Evolutionary conservation across 2,797 vertebrate species (phyloP).

Genomic region (Furcifer pardalis): DNA sequence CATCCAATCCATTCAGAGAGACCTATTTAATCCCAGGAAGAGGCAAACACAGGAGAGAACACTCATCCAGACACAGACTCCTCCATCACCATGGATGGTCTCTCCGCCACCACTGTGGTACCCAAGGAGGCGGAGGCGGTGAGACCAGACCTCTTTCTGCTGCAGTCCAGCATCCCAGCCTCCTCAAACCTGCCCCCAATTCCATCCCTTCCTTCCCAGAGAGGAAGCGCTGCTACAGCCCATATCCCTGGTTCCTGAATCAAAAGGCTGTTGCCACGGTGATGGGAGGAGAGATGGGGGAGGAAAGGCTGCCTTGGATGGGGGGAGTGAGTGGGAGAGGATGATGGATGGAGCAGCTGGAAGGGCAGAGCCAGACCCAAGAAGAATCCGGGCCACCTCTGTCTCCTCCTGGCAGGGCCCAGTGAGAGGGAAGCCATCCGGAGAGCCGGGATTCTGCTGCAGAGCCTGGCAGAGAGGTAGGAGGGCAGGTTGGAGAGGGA

Average conservation of each 20-base stretch:
- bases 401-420: not conserved
- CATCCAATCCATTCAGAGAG: not conserved
- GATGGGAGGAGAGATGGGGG: not conserved
- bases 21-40: too few species aligned
- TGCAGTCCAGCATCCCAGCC: not conserved
- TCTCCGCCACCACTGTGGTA: not conserved
- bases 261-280: constrained; percentile 25
- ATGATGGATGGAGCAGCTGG: not conserved
- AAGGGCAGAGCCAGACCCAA: not conserved
- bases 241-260: not conserved
- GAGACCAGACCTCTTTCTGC: not conserved
- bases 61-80: not conserved
- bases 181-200: not conserved
- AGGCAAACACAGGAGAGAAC: not conserved
- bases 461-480: not conserved
- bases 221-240: too few species aligned
- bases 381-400: not conserved
- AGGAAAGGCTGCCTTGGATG: not conserved
- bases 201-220: not conserved
- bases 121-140: too few species aligned
- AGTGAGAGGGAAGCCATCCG: not conserved
- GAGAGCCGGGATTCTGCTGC: not conserved
- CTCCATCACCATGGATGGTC: not conserved
- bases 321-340: not conserved
- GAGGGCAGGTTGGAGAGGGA: not conserved